These are phyloP conservation scores for Monarcha castaneiventris DNA, from an alignment of 2,113 vertebrate genomes.

Conservation along the genomic window DNA sequence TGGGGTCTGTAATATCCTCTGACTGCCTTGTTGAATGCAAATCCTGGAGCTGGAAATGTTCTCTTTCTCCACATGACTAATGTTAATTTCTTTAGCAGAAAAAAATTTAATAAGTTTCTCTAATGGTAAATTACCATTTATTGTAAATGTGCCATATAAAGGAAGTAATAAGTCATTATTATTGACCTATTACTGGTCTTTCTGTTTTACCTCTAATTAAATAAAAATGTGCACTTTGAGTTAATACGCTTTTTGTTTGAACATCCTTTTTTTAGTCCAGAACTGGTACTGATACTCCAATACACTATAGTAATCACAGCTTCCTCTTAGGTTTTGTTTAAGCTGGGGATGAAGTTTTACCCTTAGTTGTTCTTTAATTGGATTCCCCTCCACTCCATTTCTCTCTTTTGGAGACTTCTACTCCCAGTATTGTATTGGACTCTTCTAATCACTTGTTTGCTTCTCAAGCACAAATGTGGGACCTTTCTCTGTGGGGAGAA, in stretches of 20 bases:
- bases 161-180: constrained; percentile 80
- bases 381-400: neutral
- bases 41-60: constrained; percentile 61
- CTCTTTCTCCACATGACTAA: constrained; percentile 67
- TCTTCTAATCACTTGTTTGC: neutral
- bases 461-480: neutral
- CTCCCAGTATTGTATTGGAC: neutral
- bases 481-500: neutral
- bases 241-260: constrained; percentile 70
- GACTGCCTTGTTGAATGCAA: constrained; percentile 62
- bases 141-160: constrained; percentile 78
- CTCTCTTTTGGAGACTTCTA: neutral
- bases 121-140: constrained; percentile 80
- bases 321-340: neutral
- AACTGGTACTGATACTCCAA: neutral
- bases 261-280: constrained; percentile 55
- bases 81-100: constrained; percentile 71
- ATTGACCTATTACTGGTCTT: constrained; percentile 77
- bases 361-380: neutral
- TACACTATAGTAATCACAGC: neutral
- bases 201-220: constrained; percentile 77
- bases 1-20: constrained; percentile 38
- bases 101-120: constrained; percentile 67
- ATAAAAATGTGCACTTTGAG: constrained; percentile 76
- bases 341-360: neutral